Evolutionary conservation across 2,888 invertebrate genomes (phyloP).

Genomic region (Nasonovia ribisnigri): DNA sequence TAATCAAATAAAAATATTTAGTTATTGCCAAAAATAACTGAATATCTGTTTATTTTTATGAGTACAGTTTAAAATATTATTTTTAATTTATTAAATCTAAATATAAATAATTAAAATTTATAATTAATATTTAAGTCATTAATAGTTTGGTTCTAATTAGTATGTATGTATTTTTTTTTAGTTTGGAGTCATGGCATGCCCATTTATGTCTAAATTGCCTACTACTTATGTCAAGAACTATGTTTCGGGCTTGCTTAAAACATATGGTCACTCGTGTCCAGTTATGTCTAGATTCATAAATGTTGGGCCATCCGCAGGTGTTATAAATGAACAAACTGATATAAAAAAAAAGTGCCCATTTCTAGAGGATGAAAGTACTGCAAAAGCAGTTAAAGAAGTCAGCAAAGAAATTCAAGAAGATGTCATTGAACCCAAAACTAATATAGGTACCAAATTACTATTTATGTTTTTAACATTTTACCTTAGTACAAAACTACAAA

Average conservation of each 20-base stretch:
- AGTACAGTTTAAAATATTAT: not conserved
- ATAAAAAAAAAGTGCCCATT: conserved; percentile 75
- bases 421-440: conserved; percentile 71
- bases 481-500: not conserved
- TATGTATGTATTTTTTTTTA: conserved; percentile 13
- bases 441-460: conserved; percentile 42
- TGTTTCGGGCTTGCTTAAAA: conserved; percentile 81
- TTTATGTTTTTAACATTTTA: not conserved
- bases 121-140: not conserved
- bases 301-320: conserved; percentile 67
- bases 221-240: conserved; percentile 86
- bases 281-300: conserved; percentile 76
- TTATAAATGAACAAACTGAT: conserved; percentile 39
- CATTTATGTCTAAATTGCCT: conserved; percentile 85
- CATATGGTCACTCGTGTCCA: conserved; percentile 86
- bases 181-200: conserved; percentile 82
- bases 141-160: not conserved
- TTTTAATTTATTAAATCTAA: not conserved
- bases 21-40: not conserved
- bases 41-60: not conserved
- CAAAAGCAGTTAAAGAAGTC: conserved; percentile 75
- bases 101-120: not conserved
- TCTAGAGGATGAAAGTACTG: conserved; percentile 72
- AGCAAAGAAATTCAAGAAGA: conserved; percentile 79
- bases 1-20: not conserved